phyloP scores from a whole-genome alignment of 1,140 invertebrate genomes.

The Panonychus citri region DNA sequence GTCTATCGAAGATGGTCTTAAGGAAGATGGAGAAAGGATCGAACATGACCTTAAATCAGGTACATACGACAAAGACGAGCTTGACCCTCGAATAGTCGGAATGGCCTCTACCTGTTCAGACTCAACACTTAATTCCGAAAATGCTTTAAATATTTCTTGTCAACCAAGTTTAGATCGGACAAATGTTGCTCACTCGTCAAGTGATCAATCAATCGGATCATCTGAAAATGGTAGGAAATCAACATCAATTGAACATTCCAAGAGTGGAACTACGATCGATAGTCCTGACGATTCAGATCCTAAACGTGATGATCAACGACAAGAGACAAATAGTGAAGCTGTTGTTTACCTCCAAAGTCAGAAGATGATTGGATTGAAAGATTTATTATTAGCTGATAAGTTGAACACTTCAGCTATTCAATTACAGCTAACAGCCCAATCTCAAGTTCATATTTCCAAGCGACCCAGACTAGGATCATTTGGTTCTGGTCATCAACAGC shows the following conservation, averaged over 20 bases:
- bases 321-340: slow-evolving; percentile 27
- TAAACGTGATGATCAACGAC: not conserved
- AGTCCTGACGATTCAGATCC: too few relatives aligned
- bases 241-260: not conserved
- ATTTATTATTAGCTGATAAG: slow-evolving; percentile 61
- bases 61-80: too few relatives aligned
- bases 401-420: slow-evolving; percentile 82
- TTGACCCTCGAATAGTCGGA: slow-evolving; percentile 35
- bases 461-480: not conserved
- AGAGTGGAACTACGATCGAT: not conserved
- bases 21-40: slow-evolving; percentile 9
- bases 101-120: slow-evolving; percentile 55
- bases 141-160: slow-evolving; percentile 33
- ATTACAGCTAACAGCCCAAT: slow-evolving; percentile 81
- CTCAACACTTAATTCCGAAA: slow-evolving; percentile 55
- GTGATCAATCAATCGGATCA: not conserved
- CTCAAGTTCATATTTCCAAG: not conserved
- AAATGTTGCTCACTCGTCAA: not conserved
- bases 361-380: slow-evolving; percentile 80
- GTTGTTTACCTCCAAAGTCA: slow-evolving; percentile 54
- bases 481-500: not conserved
- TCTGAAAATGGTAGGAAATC: not conserved
- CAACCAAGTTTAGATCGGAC: not conserved
- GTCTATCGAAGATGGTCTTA: slow-evolving; percentile 15
- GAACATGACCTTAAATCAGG: too few relatives aligned